phyloP scores from a whole-genome alignment of 2,888 invertebrate species.

The Electrophaes corylata region DNA sequence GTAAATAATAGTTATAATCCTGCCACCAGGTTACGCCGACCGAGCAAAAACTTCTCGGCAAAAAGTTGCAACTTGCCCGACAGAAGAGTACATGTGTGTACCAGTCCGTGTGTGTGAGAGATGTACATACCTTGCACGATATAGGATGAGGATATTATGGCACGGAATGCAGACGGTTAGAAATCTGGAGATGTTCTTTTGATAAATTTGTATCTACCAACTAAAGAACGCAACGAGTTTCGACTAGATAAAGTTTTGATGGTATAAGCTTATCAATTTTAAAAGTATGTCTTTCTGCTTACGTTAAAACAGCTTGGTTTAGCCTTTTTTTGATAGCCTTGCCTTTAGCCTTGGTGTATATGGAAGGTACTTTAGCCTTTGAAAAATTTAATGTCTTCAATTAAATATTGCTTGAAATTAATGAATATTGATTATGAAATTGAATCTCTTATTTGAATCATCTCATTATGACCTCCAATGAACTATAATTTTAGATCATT shows the following conservation, averaged over 20 bases:
- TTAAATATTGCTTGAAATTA: background rate
- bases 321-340: no score
- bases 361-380: no score
- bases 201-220: background rate
- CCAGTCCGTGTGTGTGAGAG: slow-evolving; percentile 23
- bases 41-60: slow-evolving; percentile 54
- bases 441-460: background rate
- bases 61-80: slow-evolving; percentile 49
- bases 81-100: slow-evolving; percentile 18
- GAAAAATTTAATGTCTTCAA: background rate
- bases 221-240: no score
- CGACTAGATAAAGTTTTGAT: background rate
- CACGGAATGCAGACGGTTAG: slow-evolving; percentile 24
- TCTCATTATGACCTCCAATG: slow-evolving; percentile 8
- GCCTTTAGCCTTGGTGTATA: no score
- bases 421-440: background rate
- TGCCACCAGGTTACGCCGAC: slow-evolving; percentile 71
- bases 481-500: slow-evolving; percentile 15
- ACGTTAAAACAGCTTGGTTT: no score
- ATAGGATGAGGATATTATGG: slow-evolving; percentile 17
- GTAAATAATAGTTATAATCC: slow-evolving; percentile 73
- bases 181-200: background rate
- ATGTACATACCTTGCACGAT: slow-evolving; percentile 13
- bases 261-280: no score
- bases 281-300: no score